Base-by-base conservation (phyloP, 92 coral and sea anemone genomes). In the Montipora capitata region DNA sequence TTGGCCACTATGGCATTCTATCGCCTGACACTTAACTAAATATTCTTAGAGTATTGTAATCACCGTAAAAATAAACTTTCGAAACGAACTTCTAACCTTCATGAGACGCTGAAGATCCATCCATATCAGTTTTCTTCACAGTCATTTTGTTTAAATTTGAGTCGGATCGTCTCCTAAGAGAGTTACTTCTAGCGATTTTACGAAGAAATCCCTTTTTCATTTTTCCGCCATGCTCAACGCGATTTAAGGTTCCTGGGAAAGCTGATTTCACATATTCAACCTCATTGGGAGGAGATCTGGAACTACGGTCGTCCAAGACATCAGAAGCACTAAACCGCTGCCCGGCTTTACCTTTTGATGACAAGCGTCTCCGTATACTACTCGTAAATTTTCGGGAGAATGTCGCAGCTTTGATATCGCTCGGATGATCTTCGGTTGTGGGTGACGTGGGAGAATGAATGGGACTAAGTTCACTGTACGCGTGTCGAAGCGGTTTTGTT, bases 281-380 rank as follows among this genome's bases (percentile, higher is more conserved):
- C 5, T 79, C 83, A 48, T 80, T 88, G 78, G 85, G 79, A 64
- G 83, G 75, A 9, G 90, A 80, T 38, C 64, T 90, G 80, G 85
- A 35, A 81, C 88, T 83, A 15, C 81, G 83, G 18, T 86, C 93
- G 80, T 93, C 96, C 81, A 92, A 87, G 71, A 93, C 88, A 81
- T 93, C 96, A 16, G 98, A 95, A 14, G 98, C 86, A 85, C 98
- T 95, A 72, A 73, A 84, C 54, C 98, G 96, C 82, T 91, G 98
- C 1, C 92, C 84, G 40, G 86, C 52, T 54, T 88, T 92, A 14
- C 39, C 76, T 78, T 85, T 95, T 3, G 90, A 35, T 17, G 96
- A 91, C 59, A 95, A 85, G 43, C 96, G 91, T 27, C 95, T 91
- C 48, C 92, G 93, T 3, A 95, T 91, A 39, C 98, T 92, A 72